Percentiles rank a stretch among this genome's conserved stretches.
These are phyloP conservation scores for Ornithoptera alexandrae DNA, from an alignment of 2,888 invertebrate genomes.

Conservation along the genomic window DNA sequence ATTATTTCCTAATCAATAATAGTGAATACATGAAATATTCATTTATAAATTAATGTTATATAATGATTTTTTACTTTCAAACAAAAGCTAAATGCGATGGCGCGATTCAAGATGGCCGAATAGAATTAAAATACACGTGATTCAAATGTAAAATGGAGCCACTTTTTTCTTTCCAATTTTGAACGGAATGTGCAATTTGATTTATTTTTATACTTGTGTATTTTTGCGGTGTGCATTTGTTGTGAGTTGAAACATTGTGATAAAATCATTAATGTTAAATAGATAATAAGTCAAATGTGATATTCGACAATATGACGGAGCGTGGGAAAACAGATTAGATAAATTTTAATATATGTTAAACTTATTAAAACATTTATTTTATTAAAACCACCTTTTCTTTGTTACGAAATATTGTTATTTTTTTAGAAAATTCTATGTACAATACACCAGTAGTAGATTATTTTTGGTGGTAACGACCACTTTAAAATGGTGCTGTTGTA, in stretches of 20 bases:
- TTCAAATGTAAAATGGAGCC: neutral
- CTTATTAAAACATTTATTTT: neutral
- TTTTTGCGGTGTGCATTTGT: neutral
- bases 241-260: slow-evolving; percentile 20
- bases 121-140: neutral
- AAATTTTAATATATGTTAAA: slow-evolving; percentile 24
- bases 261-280: slow-evolving; percentile 28
- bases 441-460: neutral
- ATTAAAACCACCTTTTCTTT: neutral
- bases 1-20: slow-evolving; percentile 18
- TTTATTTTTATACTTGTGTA: neutral
- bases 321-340: slow-evolving; percentile 11
- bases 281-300: slow-evolving; percentile 37
- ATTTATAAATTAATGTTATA: neutral
- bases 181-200: neutral
- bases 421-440: neutral
- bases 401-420: neutral
- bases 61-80: neutral
- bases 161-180: neutral
- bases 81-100: neutral
- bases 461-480: too few species aligned
- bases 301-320: slow-evolving; percentile 30
- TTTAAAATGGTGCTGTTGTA: too few species aligned
- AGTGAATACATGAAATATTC: slow-evolving; percentile 4
- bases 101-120: slow-evolving; percentile 11